Base-by-base conservation (phyloP, 2,888 invertebrate genomes). In the Cancer borealis region DNA sequence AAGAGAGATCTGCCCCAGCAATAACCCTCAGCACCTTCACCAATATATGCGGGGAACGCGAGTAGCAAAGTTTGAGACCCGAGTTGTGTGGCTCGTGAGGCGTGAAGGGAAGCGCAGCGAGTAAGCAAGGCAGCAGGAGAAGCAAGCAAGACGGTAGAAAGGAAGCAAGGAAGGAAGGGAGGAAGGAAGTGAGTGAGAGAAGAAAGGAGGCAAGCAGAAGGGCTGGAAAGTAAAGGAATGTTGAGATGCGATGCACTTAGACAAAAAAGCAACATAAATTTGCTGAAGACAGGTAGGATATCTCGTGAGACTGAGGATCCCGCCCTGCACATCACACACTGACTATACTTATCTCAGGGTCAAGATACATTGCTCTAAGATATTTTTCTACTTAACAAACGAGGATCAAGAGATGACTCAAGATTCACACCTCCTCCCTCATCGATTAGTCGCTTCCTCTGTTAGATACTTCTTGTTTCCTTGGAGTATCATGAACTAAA, bases 21-120 rank as follows among this genome's bases (percentile, higher is more conserved):
- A 79, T 79, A 79, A 79, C 79, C 30, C 14, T 79, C 79, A 79
- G 21, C 79, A 12, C 79, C 30, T 79, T 30, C 30, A 79, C 79
- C 73, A 73, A 73, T 73, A 73, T 73, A 73, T 73, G 73, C 73
- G 73, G 73, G 26, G 73, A 73, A 73, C 73, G 73, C 73, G 73
- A 73, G 73, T 73, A 73, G 73, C 73, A 73, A 73, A 73, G 73
- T 73, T 73, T 73, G 73, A 73, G 73, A 73, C n/a, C 3, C 73
- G 21, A 73, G 73, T 21, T n/a, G 73, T 26, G n/a, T 73, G 73
- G 73, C 17, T 73, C 26, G n/a, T 73, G 73, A 73, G 73, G 73
- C 73, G 73, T n/a, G 73, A 73, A n/a, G 8, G n/a, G 73, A 73
- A 73, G 73, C 73, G 26, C n/a, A 73, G 73, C n/a, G 46, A n/a